These are phyloP conservation scores for Scaptodrosophila latifasciaeformis DNA, from an alignment of 2,888 invertebrate genomes.

Conservation along the genomic window DNA sequence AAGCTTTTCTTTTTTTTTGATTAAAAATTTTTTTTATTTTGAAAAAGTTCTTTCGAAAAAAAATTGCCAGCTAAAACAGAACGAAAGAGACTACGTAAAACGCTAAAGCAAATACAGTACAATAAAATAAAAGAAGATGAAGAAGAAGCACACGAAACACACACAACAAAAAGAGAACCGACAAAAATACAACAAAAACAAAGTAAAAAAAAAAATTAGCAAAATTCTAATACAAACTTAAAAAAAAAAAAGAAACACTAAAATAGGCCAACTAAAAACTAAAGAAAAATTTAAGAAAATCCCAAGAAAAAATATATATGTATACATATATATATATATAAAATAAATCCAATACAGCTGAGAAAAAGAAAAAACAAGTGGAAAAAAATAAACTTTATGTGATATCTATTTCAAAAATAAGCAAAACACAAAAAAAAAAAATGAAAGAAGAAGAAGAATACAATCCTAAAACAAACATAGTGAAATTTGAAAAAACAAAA, in stretches of 20 bases:
- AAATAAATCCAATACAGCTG: background rate
- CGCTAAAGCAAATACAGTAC: background rate
- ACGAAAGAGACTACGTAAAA: background rate
- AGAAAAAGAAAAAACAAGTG: slow-evolving; percentile 8
- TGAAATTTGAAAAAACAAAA: slow-evolving; percentile 3
- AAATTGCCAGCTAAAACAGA: too few species aligned
- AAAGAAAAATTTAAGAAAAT: slow-evolving; percentile 19
- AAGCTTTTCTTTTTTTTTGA: background rate
- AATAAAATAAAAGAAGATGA: background rate
- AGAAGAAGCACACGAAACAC: slow-evolving; percentile 9
- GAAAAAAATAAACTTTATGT: slow-evolving; percentile 48
- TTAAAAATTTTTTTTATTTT: background rate
- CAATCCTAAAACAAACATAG: slow-evolving; percentile 9
- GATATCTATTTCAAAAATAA: slow-evolving; percentile 63
- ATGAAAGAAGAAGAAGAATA: slow-evolving; percentile 13
- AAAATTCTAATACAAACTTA: slow-evolving; percentile 7
- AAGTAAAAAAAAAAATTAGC: background rate
- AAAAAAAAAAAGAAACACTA: background rate
- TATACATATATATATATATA: too few species aligned
- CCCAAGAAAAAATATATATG: slow-evolving; percentile 28
- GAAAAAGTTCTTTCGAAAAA: too few species aligned
- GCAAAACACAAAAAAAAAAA: slow-evolving; percentile 35
- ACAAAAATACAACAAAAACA: background rate
- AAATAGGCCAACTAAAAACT: slow-evolving; percentile 27
- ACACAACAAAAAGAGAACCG: slow-evolving; percentile 1